A percentile compares a stretch with the other conserved stretches of the same genome.
These are phyloP conservation scores for Agrilus planipennis DNA, from an alignment of 1,140 invertebrate genomes.

Conservation along the genomic window DNA sequence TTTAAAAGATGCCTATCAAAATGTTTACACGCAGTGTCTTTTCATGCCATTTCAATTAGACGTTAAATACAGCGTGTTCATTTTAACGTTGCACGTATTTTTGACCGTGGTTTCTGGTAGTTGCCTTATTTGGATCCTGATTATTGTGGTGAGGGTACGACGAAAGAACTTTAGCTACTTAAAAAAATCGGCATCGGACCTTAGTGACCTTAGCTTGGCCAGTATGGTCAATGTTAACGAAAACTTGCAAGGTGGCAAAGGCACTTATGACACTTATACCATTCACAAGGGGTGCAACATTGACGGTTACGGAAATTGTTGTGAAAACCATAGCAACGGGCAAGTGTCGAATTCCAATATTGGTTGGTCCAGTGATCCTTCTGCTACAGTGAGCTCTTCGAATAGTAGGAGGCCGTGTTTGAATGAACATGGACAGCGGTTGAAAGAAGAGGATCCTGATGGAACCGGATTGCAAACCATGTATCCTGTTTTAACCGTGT, in stretches of 20 bases:
- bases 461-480: conserved; percentile 38
- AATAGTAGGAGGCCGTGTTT: conserved; percentile 33
- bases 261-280: conserved; percentile 30
- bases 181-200: conserved; percentile 30
- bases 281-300: conserved; percentile 18
- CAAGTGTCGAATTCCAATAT: conserved; percentile 3
- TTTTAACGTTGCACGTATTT: conserved; percentile 37
- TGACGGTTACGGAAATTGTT: conserved; percentile 10
- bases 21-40: conserved; percentile 21
- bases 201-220: conserved; percentile 21
- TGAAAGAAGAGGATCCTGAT: conserved; percentile 18
- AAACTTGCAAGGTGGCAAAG: conserved; percentile 17
- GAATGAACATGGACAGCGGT: conserved; percentile 9
- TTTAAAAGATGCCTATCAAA: background rate
- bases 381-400: conserved; percentile 36
- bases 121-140: conserved; percentile 23
- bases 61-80: conserved; percentile 38
- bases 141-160: conserved; percentile 18
- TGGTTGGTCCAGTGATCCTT: conserved; percentile 26
- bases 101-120: conserved; percentile 32
- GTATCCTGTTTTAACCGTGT: conserved; percentile 36
- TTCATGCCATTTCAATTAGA: conserved; percentile 38
- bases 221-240: conserved; percentile 3
- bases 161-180: conserved; percentile 23
- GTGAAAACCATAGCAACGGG: conserved; percentile 11